phyloP scores from a whole-genome alignment of 2,113 vertebrate species.

The Campylorhamphus procurvoides region DNA sequence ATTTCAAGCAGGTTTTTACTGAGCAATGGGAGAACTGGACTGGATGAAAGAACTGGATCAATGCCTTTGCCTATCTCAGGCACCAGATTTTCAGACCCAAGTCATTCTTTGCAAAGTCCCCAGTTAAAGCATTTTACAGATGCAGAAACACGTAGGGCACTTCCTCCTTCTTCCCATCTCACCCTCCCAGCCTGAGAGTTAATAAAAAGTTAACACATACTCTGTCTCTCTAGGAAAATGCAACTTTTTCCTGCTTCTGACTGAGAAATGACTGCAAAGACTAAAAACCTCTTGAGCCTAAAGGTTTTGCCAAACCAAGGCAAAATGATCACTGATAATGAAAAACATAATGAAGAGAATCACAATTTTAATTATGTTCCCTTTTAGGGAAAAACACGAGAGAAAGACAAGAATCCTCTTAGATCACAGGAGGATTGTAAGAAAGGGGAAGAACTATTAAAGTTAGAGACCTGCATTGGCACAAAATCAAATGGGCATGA shows the following conservation, averaged over 20 bases:
- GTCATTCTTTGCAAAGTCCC: neutral
- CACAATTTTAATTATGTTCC: neutral
- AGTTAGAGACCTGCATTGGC: neutral
- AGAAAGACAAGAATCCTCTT: neutral
- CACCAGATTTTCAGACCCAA: neutral
- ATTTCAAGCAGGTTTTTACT: conserved; percentile 27
- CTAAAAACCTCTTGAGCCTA: neutral
- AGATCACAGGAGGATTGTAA: neutral
- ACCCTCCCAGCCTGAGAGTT: neutral
- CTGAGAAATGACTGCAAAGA: neutral
- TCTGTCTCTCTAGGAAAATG: neutral
- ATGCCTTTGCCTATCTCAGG: neutral
- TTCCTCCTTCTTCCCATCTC: neutral
- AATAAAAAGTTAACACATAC: neutral
- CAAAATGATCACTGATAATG: neutral
- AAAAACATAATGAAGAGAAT: neutral
- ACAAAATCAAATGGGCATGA: conserved; percentile 7
- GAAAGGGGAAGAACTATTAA: neutral
- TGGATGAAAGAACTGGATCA: neutral
- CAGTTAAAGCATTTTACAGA: neutral
- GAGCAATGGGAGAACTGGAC: neutral
- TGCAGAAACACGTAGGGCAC: neutral
- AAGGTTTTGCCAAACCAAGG: neutral
- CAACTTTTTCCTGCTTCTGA: neutral
- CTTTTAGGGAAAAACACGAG: neutral